These are phyloP conservation scores for Salminus brasiliensis DNA, from an alignment of 2,113 vertebrate genomes.

Conservation along the genomic window DNA sequence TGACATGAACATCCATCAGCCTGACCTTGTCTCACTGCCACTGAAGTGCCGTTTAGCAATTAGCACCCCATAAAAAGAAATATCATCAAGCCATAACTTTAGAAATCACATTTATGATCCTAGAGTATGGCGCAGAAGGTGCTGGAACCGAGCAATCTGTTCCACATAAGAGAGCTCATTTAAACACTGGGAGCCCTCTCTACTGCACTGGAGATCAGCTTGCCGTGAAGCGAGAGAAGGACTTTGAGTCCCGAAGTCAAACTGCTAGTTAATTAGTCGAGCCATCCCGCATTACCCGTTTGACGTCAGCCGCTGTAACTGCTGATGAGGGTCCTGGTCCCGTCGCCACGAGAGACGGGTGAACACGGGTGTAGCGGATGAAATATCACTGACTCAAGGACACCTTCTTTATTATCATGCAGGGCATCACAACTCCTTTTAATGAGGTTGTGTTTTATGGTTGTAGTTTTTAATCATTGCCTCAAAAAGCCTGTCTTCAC, in stretches of 20 bases:
- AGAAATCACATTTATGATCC: conserved; percentile 34
- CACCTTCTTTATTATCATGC: conserved; percentile 22
- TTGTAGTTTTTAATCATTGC: conserved; percentile 41
- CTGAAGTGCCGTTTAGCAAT: conserved; percentile 31
- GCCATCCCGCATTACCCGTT: conserved; percentile 52
- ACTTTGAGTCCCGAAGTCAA: conserved; percentile 38
- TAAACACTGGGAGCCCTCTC: conserved; percentile 27
- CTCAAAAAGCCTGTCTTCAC: conserved; percentile 26
- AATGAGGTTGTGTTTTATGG: conserved; percentile 35
- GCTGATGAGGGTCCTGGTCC: conserved; percentile 41
- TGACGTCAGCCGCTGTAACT: conserved; percentile 46
- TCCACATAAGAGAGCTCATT: conserved; percentile 45
- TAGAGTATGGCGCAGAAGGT: neutral
- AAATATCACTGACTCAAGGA: conserved; percentile 24
- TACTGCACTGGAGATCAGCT: conserved; percentile 13
- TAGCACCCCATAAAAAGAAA: conserved; percentile 44
- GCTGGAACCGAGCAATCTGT: conserved; percentile 42
- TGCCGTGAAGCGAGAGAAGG: conserved; percentile 4
- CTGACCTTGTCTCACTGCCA: conserved; percentile 44
- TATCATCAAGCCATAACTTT: conserved; percentile 30
- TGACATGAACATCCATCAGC: conserved; percentile 40
- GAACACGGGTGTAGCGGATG: conserved; percentile 3
- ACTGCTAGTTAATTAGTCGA: conserved; percentile 55
- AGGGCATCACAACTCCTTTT: neutral
- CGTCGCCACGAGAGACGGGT: neutral